Conservation (phyloP, 2,888 invertebrate genomes). For the Tanytarsus gracilentus region DNA sequence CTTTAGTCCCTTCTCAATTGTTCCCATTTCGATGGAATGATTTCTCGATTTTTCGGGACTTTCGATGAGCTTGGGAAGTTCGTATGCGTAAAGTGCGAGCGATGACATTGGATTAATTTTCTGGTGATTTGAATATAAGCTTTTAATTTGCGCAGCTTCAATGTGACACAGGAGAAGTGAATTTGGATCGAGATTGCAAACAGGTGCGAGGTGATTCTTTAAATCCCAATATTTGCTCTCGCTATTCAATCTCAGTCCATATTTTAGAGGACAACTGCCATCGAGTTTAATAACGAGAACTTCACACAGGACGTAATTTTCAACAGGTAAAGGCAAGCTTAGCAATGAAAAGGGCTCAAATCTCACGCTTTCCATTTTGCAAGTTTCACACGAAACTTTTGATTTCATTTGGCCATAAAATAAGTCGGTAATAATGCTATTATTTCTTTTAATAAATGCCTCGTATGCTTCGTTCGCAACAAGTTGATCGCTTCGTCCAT, state of each 20-base stretch:
- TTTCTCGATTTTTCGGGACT: conserved; percentile 36
- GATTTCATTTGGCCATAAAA: conserved; percentile 91
- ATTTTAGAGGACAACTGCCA: conserved; percentile 74
- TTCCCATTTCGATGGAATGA: conserved; percentile 39
- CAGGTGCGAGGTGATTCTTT: conserved; percentile 57
- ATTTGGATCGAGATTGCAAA: conserved; percentile 52
- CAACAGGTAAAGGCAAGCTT: conserved; percentile 82
- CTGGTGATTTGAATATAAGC: conserved; percentile 47
- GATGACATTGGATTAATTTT: conserved; percentile 47
- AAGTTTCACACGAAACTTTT: conserved; percentile 69
- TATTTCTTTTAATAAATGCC: conserved; percentile 70
- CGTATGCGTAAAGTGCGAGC: conserved; percentile 58
- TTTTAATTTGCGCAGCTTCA: conserved; percentile 47
- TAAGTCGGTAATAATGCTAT: conserved; percentile 79
- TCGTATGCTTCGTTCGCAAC: conserved; percentile 73
- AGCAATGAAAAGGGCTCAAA: conserved; percentile 91
- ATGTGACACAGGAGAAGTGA: conserved; percentile 60
- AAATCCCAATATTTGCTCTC: conserved; percentile 72
- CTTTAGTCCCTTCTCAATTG: conserved; percentile 42
- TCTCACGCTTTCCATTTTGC: conserved; percentile 73
- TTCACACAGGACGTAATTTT: conserved; percentile 69
- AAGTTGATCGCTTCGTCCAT: conserved; percentile 63
- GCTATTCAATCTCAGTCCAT: conserved; percentile 72
- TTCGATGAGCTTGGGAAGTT: conserved; percentile 48
- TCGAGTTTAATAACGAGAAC: conserved; percentile 67